Evolutionary conservation across 2,888 invertebrate species (phyloP).

Genomic region (Alentia gelatinosa): DNA sequence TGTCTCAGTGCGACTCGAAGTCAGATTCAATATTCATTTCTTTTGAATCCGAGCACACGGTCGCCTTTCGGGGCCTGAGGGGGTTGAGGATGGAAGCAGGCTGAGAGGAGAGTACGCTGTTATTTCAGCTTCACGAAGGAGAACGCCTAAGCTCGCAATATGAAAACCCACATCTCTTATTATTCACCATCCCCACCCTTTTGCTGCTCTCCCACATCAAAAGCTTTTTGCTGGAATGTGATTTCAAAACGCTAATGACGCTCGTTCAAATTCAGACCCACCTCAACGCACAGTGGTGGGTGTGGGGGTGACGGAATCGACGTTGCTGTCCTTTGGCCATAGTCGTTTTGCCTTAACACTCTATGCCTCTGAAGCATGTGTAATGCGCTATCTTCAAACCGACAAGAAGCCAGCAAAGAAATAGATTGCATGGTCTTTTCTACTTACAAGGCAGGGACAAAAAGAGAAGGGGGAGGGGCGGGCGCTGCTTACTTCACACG

Average conservation of each 20-base stretch:
- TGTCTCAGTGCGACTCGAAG: neutral
- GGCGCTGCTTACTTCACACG: neutral
- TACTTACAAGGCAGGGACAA: slow-evolving; percentile 35
- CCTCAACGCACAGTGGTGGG: neutral
- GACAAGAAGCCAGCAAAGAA: slow-evolving; percentile 31
- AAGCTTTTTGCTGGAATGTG: slow-evolving; percentile 33
- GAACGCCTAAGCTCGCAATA: neutral
- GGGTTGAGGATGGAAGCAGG: neutral
- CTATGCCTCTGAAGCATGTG: slow-evolving; percentile 28
- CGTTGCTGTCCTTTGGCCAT: neutral
- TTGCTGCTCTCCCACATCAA: neutral
- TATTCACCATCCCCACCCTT: neutral
- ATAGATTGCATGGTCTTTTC: slow-evolving; percentile 46
- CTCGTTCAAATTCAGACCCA: slow-evolving; percentile 41
- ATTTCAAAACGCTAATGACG: slow-evolving; percentile 48
- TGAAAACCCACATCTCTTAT: slow-evolving; percentile 44
- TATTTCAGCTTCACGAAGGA: neutral
- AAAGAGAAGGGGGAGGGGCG: slow-evolving; percentile 28
- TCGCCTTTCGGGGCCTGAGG: neutral
- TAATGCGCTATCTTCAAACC: slow-evolving; percentile 47
- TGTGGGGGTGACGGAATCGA: neutral
- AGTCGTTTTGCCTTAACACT: slow-evolving; percentile 24
- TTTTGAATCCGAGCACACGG: slow-evolving; percentile 33
- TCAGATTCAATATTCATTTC: slow-evolving; percentile 50
- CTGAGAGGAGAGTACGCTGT: neutral